Evolutionary conservation across 2,797 vertebrate species (phyloP).

Genomic region (Micrastur ruficollis): DNA sequence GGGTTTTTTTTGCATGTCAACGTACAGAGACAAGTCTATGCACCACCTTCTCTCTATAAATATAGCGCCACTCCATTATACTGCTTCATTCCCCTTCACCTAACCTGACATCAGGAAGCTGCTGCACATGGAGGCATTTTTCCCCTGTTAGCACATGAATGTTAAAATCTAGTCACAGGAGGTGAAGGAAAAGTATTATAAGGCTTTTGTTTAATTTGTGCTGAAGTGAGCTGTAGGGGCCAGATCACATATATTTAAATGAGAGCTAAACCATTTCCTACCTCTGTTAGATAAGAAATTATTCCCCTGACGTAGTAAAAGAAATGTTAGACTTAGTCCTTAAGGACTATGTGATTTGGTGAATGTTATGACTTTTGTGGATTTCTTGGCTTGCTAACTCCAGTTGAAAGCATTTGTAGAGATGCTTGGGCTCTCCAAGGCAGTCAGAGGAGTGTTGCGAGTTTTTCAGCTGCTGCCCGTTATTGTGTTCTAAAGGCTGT

Average conservation of each 20-base stretch:
- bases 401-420: background rate
- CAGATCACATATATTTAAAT: background rate
- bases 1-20: background rate
- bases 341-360: background rate
- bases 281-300: background rate
- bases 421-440: background rate
- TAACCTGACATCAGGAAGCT: background rate
- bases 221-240: background rate
- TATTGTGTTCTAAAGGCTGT: background rate
- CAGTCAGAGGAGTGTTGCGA: accelerated
- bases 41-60: background rate
- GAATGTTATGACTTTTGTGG: background rate
- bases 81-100: background rate
- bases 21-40: background rate
- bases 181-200: background rate
- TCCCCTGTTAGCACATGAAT: background rate
- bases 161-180: background rate
- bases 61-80: background rate
- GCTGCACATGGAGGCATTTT: background rate
- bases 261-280: background rate
- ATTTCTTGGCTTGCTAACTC: background rate
- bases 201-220: background rate
- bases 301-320: background rate
- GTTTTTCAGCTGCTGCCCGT: background rate
- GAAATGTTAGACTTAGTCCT: background rate